Percentiles rank a stretch among this genome's conserved stretches.
These are phyloP conservation scores for Lepidocolaptes lacrymiger DNA, from an alignment of 2,797 vertebrate genomes.

Conservation along the genomic window DNA sequence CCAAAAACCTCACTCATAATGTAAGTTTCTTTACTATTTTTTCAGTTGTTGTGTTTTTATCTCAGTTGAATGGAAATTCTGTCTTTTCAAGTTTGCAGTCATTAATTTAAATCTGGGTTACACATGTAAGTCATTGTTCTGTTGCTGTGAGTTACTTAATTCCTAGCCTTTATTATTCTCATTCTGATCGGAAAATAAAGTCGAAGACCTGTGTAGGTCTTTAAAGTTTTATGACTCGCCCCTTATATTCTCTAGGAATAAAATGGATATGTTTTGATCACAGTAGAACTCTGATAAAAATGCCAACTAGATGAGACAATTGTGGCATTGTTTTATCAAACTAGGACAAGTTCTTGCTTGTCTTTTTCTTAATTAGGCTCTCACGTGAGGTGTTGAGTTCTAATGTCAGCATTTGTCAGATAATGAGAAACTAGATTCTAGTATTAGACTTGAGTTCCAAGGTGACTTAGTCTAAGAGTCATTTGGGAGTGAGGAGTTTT, in stretches of 20 bases:
- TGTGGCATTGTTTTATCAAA: background rate
- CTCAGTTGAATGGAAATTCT: background rate
- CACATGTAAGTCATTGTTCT: background rate
- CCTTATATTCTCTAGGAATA: background rate
- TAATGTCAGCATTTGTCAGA: slow-evolving; percentile 3
- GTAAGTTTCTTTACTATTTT: slow-evolving; percentile 78
- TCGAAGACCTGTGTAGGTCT: background rate
- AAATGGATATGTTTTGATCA: background rate
- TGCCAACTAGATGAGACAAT: background rate
- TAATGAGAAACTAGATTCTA: background rate
- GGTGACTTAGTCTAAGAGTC: background rate
- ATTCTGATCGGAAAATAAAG: background rate
- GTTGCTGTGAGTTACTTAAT: background rate
- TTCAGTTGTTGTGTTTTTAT: background rate
- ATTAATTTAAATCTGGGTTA: background rate
- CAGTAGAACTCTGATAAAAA: background rate
- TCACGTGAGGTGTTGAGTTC: background rate
- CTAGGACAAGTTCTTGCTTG: background rate
- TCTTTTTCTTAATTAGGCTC: background rate
- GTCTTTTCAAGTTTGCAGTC: background rate
- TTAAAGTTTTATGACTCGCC: background rate
- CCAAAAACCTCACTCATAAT: slow-evolving; percentile 85
- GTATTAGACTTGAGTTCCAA: background rate
- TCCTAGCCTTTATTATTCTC: background rate
- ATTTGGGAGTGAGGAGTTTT: background rate